Base-by-base conservation (phyloP, 2,113 vertebrate genomes). In the Cricetomys ansorgei region DNA sequence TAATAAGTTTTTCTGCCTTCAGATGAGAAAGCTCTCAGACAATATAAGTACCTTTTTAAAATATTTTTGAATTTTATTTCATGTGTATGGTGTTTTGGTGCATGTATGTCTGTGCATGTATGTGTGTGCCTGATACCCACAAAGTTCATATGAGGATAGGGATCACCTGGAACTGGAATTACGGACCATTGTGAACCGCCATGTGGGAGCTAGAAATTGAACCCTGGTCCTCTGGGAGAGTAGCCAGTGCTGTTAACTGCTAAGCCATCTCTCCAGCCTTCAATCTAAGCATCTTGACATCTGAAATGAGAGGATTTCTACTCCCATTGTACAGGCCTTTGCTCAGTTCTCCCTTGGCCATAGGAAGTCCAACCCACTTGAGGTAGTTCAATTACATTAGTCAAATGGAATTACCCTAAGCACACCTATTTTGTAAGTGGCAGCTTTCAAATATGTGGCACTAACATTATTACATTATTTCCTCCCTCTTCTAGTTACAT, bases 11-110 rank as follows among this genome's bases (percentile, higher is more conserved):
- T n/a, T 90, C 76, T 69, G 73, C 79, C 11, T 77, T 93, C 37
- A 96, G 53, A 89, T 81, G 31, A 89, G 57, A 96, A 96, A 79
- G 83, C 16, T 57, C 55, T 67, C 29, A 65, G 43, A 85, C 31
- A 93, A 62, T n/a, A 76, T 75, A 90, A 92, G n/a, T 57, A 55
- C n/a, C 31, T 86, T 31, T 40, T 84, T 64, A 31, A 43, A 84
- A 55, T 43, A 59, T 29, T 43, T 83, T 43, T 83, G 59, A 83
- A 62, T 43, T 72, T 27, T 75, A 23, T 75, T 75, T 64, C 19
- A 3, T 84, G 25, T 45, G 15, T 31, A 31, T n/a, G 37, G 40
- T 84, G 27, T 64, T 64, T 45, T 31, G 25, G n/a, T 31, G 15
- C 25, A 45, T 31, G 25, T 45, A 43, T 45, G 7, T 59, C 55